Evolutionary conservation across 1,140 invertebrate species (phyloP).

Genomic region (Lutraria rhynchaena): DNA sequence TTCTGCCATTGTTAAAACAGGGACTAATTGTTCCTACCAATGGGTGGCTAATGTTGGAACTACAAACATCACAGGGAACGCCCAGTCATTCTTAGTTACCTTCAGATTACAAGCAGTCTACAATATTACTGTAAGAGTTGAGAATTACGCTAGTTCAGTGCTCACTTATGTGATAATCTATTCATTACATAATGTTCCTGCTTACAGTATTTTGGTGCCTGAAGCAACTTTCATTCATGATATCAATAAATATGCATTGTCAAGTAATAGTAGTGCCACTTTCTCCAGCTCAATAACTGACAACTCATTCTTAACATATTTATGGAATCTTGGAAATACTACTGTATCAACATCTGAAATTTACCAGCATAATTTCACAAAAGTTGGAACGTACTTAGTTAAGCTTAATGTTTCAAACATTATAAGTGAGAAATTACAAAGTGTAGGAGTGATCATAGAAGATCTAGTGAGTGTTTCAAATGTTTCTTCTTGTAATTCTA

Average conservation of each 20-base stretch:
- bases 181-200: conserved; percentile 52
- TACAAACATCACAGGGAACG: conserved; percentile 10
- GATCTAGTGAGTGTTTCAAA: conserved; percentile 60
- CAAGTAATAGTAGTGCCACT: conserved; percentile 11
- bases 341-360: background rate
- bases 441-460: conserved; percentile 54
- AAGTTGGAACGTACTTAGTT: conserved; percentile 55
- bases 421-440: conserved; percentile 55
- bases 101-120: conserved; percentile 42
- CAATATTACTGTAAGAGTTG: conserved; percentile 19
- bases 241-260: conserved; percentile 54
- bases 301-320: conserved; percentile 48
- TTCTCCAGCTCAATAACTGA: conserved; percentile 54
- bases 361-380: conserved; percentile 26
- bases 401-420: conserved; percentile 65
- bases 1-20: conserved; percentile 42
- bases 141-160: conserved; percentile 45
- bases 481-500: conserved; percentile 58
- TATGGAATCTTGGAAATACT: conserved; percentile 58
- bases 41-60: conserved; percentile 31
- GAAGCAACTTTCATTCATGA: conserved; percentile 57
- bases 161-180: conserved; percentile 26
- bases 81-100: conserved; percentile 26
- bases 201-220: conserved; percentile 32
- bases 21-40: conserved; percentile 50